phyloP scores from a whole-genome alignment of 2,888 invertebrate genomes.

The Caenorhabditis sulstoni region DNA sequence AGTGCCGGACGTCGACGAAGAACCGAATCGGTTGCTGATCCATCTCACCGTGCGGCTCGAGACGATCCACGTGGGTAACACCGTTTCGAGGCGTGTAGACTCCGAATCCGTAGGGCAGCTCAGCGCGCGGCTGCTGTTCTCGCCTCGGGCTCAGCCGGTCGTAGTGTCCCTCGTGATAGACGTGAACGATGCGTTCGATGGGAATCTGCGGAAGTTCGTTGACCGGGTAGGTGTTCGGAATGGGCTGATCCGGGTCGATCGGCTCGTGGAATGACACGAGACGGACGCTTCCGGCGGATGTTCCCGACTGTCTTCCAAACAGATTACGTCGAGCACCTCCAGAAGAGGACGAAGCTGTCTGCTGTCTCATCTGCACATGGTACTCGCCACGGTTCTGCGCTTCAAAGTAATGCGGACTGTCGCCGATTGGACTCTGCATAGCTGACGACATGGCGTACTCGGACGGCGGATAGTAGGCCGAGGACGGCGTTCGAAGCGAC shows the following conservation, averaged over 20 bases:
- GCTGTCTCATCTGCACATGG: constrained; percentile 50
- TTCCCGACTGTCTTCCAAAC: constrained; percentile 57
- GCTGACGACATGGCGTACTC: constrained; percentile 33
- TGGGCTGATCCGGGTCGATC: constrained; percentile 31
- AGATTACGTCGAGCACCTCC: constrained; percentile 61
- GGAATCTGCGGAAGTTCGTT: constrained; percentile 62
- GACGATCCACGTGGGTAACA: constrained; percentile 50
- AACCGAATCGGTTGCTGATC: constrained; percentile 69
- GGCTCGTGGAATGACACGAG: constrained; percentile 63
- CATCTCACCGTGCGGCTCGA: constrained; percentile 61
- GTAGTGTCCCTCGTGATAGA: constrained; percentile 65
- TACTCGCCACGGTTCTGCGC: constrained; percentile 53
- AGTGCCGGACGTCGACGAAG: constrained; percentile 69
- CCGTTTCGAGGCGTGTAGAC: constrained; percentile 60
- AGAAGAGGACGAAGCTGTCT: constrained; percentile 4
- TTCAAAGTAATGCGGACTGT: constrained; percentile 36
- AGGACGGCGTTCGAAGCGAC: constrained; percentile 58
- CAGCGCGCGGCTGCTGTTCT: constrained; percentile 20
- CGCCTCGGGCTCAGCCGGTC: constrained; percentile 37
- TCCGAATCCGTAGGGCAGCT: constrained; percentile 55
- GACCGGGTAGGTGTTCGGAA: constrained; percentile 40
- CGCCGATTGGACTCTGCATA: constrained; percentile 31
- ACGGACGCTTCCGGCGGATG: constrained; percentile 49
- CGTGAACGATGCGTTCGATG: constrained; percentile 55
- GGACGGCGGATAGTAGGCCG: constrained; percentile 55